Base-by-base conservation (phyloP, 2,797 vertebrate genomes). In the Sebastes iracundus region DNA sequence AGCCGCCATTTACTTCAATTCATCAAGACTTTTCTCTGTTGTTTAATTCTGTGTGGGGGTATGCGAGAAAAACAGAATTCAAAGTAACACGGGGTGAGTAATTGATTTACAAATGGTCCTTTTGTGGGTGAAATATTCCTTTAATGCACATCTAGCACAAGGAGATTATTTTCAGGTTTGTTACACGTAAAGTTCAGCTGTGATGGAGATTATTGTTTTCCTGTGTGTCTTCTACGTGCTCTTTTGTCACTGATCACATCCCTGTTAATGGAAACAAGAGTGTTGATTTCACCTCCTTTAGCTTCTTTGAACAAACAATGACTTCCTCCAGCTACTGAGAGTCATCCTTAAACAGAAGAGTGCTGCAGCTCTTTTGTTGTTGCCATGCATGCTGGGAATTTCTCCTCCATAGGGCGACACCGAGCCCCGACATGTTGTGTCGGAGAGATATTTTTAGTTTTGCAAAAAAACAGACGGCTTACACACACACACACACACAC, bases 301-400 rank as follows among this genome's bases (percentile, higher is more conserved):
- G 53, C 67, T 78, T 78, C 81, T 80, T 77, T 74, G 77, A 87
- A 49, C 75, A 83, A 88, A 87, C 82, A 82, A 85, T 74, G 75
- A 82, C 75, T 79, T 75, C 75, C 68, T 52, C 66, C 61, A 23
- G 77, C 71, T 69, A 78, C 80, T 46, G 33, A 60, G 74, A 84
- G 56, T 74, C 70, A 59, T 79, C 79, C 53, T 80, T 59, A 85
- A 85, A 79, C 72, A 87, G 67, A 73, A 33, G 69, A 80, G 75
- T 18, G 56, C 84, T 65, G 82, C 81, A 65, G 86, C 53, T 78
- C 89, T 75, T 89, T 87, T 90, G 87, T 87, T 91, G 86, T 87
- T 86, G 88, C 86, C 63, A 77, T 87, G 89, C 79, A 88, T 87
- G 90, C 84, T 86, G 90, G 83, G 81, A 88, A 86, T 90, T 87